Conservation (phyloP, 2,888 invertebrate species). For the Thysanoteuthis rhombus region DNA sequence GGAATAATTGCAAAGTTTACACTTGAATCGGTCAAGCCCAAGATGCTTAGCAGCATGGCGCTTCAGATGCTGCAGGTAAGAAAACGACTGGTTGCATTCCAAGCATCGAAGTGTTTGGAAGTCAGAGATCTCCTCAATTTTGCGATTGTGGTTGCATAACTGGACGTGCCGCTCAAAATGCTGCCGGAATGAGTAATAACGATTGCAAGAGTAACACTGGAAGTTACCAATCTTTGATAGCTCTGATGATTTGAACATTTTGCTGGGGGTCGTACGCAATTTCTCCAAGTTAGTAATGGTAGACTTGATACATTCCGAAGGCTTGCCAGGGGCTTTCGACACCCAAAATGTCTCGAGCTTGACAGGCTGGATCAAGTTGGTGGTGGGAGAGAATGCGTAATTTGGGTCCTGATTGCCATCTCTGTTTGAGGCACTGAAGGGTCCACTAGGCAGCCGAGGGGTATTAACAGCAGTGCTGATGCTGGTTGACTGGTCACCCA, state of each 20-base stretch:
- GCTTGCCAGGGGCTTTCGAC: constrained; percentile 25
- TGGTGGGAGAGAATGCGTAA: neutral
- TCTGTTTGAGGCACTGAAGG: neutral
- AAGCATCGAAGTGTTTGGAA: constrained; percentile 13
- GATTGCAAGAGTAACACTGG: constrained; percentile 26
- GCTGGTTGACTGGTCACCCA: neutral
- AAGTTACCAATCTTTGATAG: constrained; percentile 17
- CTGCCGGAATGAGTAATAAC: constrained; percentile 20
- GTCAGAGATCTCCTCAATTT: constrained; percentile 22
- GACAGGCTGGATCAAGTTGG: neutral
- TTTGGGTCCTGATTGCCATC: neutral
- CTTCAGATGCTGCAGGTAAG: constrained; percentile 14
- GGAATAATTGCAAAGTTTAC: constrained; percentile 22
- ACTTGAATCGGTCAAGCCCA: constrained; percentile 25
- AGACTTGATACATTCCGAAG: constrained; percentile 25
- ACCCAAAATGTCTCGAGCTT: constrained; percentile 28
- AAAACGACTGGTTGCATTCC: constrained; percentile 19
- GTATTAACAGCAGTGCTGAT: neutral
- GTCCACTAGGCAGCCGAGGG: neutral
- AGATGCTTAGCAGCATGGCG: constrained; percentile 27
- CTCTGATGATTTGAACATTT: constrained; percentile 25
- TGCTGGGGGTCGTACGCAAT: neutral
- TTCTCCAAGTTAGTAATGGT: constrained; percentile 14
- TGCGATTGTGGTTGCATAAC: constrained; percentile 21
- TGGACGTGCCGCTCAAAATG: constrained; percentile 30